These are phyloP conservation scores for Zelleria hepariella DNA, from an alignment of 2,888 invertebrate species.

Conservation along the genomic window DNA sequence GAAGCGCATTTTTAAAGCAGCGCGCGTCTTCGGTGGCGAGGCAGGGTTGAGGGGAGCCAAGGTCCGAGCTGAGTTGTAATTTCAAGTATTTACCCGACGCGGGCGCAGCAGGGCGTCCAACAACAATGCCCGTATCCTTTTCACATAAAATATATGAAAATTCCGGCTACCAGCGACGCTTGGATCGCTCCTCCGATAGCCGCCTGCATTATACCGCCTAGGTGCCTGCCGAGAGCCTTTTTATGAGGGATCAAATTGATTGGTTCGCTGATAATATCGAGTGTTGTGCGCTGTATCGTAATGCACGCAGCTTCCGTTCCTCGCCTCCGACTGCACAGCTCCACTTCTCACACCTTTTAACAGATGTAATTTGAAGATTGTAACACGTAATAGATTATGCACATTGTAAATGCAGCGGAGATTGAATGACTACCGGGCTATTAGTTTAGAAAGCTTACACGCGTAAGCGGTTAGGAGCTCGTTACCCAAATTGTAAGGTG, in stretches of 20 bases:
- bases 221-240: conserved; percentile 63
- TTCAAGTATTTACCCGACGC: conserved; percentile 66
- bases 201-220: conserved; percentile 51
- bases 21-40: background rate
- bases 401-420: conserved; percentile 39
- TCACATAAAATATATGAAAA: conserved; percentile 72
- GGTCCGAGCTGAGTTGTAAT: conserved; percentile 60
- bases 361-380: conserved; percentile 40
- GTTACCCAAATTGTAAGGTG: conserved; percentile 1
- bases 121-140: conserved; percentile 71
- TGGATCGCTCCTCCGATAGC: conserved; percentile 62
- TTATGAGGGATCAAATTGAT: conserved; percentile 72
- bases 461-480: conserved; percentile 1
- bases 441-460: conserved; percentile 10
- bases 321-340: conserved; percentile 36
- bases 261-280: conserved; percentile 66
- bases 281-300: conserved; percentile 47
- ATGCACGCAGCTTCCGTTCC: conserved; percentile 30
- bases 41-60: conserved; percentile 17
- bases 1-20: conserved; percentile 55
- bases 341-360: conserved; percentile 51
- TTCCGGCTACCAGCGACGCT: conserved; percentile 55
- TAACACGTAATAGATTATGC: conserved; percentile 37
- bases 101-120: conserved; percentile 55
- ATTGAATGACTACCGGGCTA: conserved; percentile 19